Percentiles rank a stretch among this genome's conserved stretches.
Evolutionary conservation across 1,140 invertebrate genomes (phyloP).

Genomic region (Brachionus koreanus): DNA sequence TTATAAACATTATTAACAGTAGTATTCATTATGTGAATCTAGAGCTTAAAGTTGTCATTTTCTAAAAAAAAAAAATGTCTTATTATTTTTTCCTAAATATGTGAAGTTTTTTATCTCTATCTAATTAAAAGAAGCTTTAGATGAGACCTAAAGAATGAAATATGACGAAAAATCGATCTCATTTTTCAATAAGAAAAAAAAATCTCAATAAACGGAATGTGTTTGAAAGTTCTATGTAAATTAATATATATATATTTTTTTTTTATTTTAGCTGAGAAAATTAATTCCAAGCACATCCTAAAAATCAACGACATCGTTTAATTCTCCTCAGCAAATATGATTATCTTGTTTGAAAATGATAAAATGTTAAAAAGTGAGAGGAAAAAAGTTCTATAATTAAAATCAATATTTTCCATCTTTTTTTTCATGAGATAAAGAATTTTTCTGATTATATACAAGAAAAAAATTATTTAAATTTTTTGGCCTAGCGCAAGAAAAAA

Average conservation of each 20-base stretch:
- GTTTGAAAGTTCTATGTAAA: not conserved
- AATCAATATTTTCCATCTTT: not conserved
- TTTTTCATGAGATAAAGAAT: not conserved
- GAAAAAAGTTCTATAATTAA: not conserved
- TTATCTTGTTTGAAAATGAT: slow-evolving; percentile 9
- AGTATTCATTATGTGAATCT: not conserved
- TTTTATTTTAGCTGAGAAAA: not conserved
- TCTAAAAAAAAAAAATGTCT: not conserved
- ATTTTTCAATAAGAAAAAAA: not conserved
- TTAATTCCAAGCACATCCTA: slow-evolving; percentile 6
- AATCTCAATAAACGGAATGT: not conserved
- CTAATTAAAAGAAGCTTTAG: not conserved
- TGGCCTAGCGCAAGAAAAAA: not conserved
- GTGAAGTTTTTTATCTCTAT: not conserved
- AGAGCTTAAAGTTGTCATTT: not conserved
- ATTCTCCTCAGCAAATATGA: not conserved
- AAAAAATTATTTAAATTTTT: not conserved
- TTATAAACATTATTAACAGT: not conserved
- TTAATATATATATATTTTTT: not conserved
- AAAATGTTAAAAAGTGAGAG: not conserved
- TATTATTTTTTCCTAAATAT: not conserved
- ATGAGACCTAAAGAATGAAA: not conserved
- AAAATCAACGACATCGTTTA: not conserved
- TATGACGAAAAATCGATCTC: not conserved
- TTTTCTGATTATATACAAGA: not conserved